Base-by-base conservation (phyloP, 2,113 vertebrate species). In the Danionella cerebrum region DNA sequence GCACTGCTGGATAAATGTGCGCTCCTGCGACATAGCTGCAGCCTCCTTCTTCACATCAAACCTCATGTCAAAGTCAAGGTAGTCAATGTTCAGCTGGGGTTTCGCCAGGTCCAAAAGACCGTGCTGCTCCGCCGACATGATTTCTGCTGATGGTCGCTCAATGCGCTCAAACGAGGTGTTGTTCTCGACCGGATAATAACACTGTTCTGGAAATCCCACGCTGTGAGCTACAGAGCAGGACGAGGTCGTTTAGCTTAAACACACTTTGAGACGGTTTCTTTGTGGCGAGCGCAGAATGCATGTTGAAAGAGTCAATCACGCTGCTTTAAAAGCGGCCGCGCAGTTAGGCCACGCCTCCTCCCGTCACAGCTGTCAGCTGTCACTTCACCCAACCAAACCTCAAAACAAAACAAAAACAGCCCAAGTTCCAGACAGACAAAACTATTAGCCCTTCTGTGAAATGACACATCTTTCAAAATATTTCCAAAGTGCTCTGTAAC, bases 41-140 rank as follows among this genome's bases (percentile, higher is more conserved):
- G 89, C 78, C 81, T 98, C 95, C 85, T 96, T 97, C 82, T 98
- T 98, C 69, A 98, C 94, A 80, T 95, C 95, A 78, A 96, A 97
- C 91, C 96, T 96, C 85, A 93, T 89, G 86, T 93, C 90, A 88
- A 94, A 98, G 84, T 97, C 95, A 87, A 88, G 91, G 88, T 95
- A 97, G 90, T 94, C 94, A 92, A 98, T 91, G 85, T 89, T 89
- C 52, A 91, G 90, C 67, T 82, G 88, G 41, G 79, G 87, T 80
- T 94, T 95, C 4, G 92, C 91, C 75, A 87, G 79, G 81, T 90
- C 93, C 77, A 91, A 79, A 79, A 88, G 90, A 78, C 91, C 90
- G 69, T 89, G 89, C 85, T 94, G 86, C 85, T 95, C 94, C 78
- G 89, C 85, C 76, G 90, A 90, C 94, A 96, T 95, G 44, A 80